Evolutionary conservation across 2,113 vertebrate species (phyloP), one percentile per base, ranked within the genome.

Genomic region (Nycticryphes semicollaris): DNA sequence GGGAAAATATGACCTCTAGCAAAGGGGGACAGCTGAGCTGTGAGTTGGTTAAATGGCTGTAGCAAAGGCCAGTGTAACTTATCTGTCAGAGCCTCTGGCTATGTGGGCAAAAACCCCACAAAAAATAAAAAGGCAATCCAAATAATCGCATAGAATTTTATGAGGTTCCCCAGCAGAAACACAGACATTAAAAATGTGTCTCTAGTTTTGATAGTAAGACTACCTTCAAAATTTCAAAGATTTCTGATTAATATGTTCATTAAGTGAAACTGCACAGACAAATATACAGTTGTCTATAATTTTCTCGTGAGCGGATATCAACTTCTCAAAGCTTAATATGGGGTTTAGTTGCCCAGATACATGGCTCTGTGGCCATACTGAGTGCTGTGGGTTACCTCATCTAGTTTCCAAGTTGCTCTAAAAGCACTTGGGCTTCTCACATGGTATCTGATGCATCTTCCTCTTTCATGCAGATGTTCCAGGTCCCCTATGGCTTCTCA

Each of bases 361-460:
- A 56, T 12, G 41, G 17, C 11, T 69, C 54, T 53, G 28, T 12
- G 67, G 14, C 7, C 37, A 72, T 59, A 83, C 75, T 16, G 50
- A 88, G 79, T 18, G 6, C 8, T 80, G 15, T 43, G 7, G 11
- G 5, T 73, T 56, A 43, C 43, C 56, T 50, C 62, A 73, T 8
- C 21, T 39, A 19, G 7, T 18, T 92, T 86, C 30, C 54, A 73
- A 80, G 57, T 11, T 41, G 54, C 79, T 80, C 33, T 53, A 39
- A 84, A 85, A 69, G 48, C 31, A 66, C 4, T 2, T 33, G 14
- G 21, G 27, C 48, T 31, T 89, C 35, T 69, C 72, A 56, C 33
- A 48, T 0, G 4, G 67, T 20, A 30, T 79, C 28, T 39, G 53
- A 80, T 0, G 0, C 30, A 72, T 14, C 53, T 90, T 63, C 53